Evolutionary conservation across 2,888 invertebrate species (phyloP), one percentile per base, ranked within the genome.

Genomic region (Acleris sparsana): DNA sequence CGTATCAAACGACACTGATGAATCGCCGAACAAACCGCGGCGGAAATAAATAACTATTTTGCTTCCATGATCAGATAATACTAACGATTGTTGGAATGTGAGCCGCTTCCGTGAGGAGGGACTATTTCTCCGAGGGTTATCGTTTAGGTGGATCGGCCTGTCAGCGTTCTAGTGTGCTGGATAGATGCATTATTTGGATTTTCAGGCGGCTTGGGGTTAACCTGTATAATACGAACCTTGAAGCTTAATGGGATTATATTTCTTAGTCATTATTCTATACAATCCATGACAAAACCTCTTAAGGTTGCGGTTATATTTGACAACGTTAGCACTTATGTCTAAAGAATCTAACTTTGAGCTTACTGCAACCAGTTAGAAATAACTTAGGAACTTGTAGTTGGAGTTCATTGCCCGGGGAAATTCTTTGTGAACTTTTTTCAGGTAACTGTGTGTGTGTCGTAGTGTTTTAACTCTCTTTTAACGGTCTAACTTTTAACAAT

Each of bases 71-170:
- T 86, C 81, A 72, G 84, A 84, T 85, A 78, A 76, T 77, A 73
- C 74, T 79, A 72, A 72, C 73, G 69, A 67, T 69, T 43, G 69
- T 69, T 58, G 65, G 70, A 67, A 57, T 57, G 57, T 61, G 67
- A 62, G 68, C 60, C 70, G 71, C 64, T 84, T 84, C 77, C 89
- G 88, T 89, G 88, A 80, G 79, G 68, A 64, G 75, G 61, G 70
- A 73, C 85, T 77, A 86, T 88, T 84, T 72, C 63, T 82, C 73
- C 75, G 74, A 18, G 44, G 69, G 71, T 83, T 87, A 87, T 87
- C 87, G 75, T 39, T 39, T 39, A 13, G 39, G 57, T 44, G 65
- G 68, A 86, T 86, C 83, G 78, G 63, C 66, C 62, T 52, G 63
- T 63, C 63, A 53, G 57, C 16, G 18, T 5, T 46, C 46, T 13